Evolutionary conservation across 2,113 vertebrate species (phyloP).

Genomic region (Rhabdomys dilectus): DNA sequence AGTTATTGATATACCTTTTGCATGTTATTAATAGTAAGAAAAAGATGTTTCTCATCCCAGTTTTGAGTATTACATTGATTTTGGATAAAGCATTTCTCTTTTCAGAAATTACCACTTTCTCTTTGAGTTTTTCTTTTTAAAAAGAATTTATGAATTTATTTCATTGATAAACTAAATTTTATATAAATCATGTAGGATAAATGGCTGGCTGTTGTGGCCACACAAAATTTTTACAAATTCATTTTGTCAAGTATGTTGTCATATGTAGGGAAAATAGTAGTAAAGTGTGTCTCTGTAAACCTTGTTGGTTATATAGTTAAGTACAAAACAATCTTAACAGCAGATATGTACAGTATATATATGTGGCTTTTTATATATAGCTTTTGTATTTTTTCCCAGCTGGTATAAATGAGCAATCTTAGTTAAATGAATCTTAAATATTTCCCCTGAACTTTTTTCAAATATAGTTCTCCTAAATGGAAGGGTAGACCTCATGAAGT

Average conservation of each 20-base stretch:
- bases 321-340: neutral
- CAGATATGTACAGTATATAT: neutral
- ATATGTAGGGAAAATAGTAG: neutral
- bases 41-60: neutral
- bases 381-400: neutral
- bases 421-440: slow-evolving; percentile 25
- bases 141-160: slow-evolving; percentile 52
- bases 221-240: slow-evolving; percentile 36
- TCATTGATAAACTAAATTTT: slow-evolving; percentile 55
- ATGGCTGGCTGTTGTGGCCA: slow-evolving; percentile 35
- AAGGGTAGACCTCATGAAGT: slow-evolving; percentile 17
- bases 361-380: neutral
- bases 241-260: slow-evolving; percentile 22
- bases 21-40: slow-evolving; percentile 39
- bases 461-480: slow-evolving; percentile 21
- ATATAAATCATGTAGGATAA: slow-evolving; percentile 36
- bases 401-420: slow-evolving; percentile 39
- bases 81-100: slow-evolving; percentile 35
- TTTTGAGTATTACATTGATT: slow-evolving; percentile 55
- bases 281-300: slow-evolving; percentile 34
- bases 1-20: slow-evolving; percentile 44
- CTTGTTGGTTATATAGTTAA: slow-evolving; percentile 42
- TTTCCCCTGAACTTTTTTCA: slow-evolving; percentile 47
- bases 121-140: slow-evolving; percentile 38
- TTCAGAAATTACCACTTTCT: slow-evolving; percentile 35